A percentile compares a stretch with the other conserved stretches of the same genome.
phyloP scores from a whole-genome alignment of 1,140 invertebrate genomes.

The Temnothorax curvispinosus region DNA sequence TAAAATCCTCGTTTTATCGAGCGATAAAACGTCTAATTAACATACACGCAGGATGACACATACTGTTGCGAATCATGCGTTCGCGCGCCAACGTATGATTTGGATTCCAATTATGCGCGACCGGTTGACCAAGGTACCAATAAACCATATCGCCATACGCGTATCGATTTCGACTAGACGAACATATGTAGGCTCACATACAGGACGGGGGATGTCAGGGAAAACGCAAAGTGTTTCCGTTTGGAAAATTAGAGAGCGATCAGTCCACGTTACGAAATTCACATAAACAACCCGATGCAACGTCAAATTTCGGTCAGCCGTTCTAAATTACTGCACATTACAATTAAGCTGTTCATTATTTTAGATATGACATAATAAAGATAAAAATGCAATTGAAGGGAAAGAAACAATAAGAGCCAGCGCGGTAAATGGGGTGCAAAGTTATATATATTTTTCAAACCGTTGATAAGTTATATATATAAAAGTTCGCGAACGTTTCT shows the following conservation, averaged over 20 bases:
- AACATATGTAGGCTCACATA: not conserved
- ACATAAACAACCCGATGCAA: conserved; percentile 5
- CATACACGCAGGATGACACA: conserved; percentile 29
- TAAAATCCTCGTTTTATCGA: not conserved
- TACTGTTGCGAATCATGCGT: not conserved
- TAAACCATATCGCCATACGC: conserved; percentile 41
- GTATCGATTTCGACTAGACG: conserved; percentile 41
- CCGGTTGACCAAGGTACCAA: conserved; percentile 60
- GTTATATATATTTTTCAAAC: too few relatives aligned
- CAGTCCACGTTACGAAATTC: not conserved
- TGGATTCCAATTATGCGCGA: conserved; percentile 56
- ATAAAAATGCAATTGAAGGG: too few relatives aligned
- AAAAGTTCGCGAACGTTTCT: too few relatives aligned
- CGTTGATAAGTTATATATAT: too few relatives aligned
- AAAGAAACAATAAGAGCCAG: too few relatives aligned
- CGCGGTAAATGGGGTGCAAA: too few relatives aligned
- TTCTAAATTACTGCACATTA: not conserved
- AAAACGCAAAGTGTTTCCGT: conserved; percentile 42
- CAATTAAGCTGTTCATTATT: not conserved
- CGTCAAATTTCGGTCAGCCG: not conserved
- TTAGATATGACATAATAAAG: not conserved
- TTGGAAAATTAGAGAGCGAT: conserved; percentile 29
- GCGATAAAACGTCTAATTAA: conserved; percentile 43
- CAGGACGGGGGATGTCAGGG: not conserved
- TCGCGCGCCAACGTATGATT: conserved; percentile 38